Base-by-base conservation (phyloP, 2,888 invertebrate genomes). In the Platerodrilus igneus region DNA sequence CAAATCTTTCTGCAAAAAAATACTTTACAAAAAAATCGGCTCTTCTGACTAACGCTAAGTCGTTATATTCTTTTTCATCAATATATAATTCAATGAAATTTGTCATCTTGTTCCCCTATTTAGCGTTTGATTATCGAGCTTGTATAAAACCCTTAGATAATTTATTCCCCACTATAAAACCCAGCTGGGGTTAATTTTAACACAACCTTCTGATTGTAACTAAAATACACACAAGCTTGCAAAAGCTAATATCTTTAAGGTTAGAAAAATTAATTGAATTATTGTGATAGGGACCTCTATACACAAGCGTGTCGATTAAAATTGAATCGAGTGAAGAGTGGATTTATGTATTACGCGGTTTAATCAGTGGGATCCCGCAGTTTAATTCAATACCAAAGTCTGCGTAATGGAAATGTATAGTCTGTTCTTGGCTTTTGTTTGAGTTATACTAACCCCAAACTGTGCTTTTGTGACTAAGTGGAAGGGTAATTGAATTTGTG, bases 11-110 rank as follows among this genome's bases (percentile, higher is more conserved):
- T n/a, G n/a, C n/a, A n/a, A n/a, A n/a, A n/a, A n/a, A n/a, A n/a
- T n/a, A n/a, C n/a, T n/a, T n/a, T n/a, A n/a, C n/a, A n/a, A n/a
- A n/a, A n/a, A n/a, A n/a, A n/a, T n/a, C n/a, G n/a, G n/a, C n/a
- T n/a, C n/a, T n/a, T n/a, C n/a, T n/a, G n/a, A n/a, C n/a, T n/a
- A n/a, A n/a, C n/a, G n/a, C n/a, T n/a, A n/a, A 18, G 37, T 41
- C 51, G 48, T 55, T 51, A 50, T 51, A 45, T 50, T 48, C 52
- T 52, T 40, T 40, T 23, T 40, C 33, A 48, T 51, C 47, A 48
- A 49, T 44, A 42, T 43, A 47, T 53, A 51, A 55, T 55, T 52
- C 51, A 51, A 55, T 55, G 48, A 55, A 53, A 55, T 55, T 53
- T 55, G 53, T 53, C 55, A 53, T 52, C 47, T 45, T 35, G 41